These are phyloP conservation scores for Sylvilagus floridanus DNA, from an alignment of 2,797 vertebrate species.

Conservation along the genomic window DNA sequence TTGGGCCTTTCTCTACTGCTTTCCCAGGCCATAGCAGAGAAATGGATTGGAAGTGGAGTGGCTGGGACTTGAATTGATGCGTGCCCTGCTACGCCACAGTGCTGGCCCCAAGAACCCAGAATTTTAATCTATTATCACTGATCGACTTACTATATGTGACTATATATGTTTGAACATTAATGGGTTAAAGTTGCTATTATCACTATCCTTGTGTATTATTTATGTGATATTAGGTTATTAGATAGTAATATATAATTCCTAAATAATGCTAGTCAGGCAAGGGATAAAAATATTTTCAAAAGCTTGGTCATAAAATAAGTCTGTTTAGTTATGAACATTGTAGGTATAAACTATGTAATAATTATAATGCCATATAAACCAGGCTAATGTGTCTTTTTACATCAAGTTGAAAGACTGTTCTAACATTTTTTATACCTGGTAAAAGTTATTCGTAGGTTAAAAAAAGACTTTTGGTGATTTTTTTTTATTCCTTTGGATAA, in stretches of 20 bases:
- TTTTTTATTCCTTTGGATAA: constrained; percentile 30
- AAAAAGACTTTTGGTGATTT: constrained; percentile 6
- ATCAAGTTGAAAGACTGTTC: constrained; percentile 18
- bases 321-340: constrained; percentile 55
- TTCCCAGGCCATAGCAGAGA: no score
- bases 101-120: background rate
- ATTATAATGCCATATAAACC: background rate
- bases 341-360: constrained; percentile 55
- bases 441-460: background rate
- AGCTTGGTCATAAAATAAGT: background rate
- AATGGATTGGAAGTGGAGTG: no score
- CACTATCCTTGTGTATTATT: background rate
- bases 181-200: background rate
- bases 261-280: background rate
- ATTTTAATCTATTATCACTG: constrained; percentile 13
- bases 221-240: constrained; percentile 30
- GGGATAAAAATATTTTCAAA: constrained; percentile 56
- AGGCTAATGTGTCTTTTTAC: constrained; percentile 44
- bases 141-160: background rate
- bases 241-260: background rate
- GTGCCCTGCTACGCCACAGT: no score
- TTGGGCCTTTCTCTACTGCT: no score
- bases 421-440: constrained; percentile 34
- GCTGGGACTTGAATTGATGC: no score
- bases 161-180: constrained; percentile 27